Evolutionary conservation across 1,140 invertebrate species (phyloP).

Genomic region (Hylaeus volcanicus): DNA sequence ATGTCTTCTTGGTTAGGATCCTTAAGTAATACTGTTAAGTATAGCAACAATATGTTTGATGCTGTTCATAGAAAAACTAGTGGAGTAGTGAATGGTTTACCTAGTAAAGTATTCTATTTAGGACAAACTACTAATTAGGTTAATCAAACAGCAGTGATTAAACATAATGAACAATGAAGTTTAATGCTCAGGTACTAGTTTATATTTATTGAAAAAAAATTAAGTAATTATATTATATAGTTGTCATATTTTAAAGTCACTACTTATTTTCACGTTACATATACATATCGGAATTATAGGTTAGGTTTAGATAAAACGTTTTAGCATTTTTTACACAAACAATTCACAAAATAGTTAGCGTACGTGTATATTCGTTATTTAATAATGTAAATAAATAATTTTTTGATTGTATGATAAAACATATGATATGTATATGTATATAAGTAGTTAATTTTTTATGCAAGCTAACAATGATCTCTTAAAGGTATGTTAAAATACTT

Average conservation of each 20-base stretch:
- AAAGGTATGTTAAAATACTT: not conserved
- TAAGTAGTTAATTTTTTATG: conserved; percentile 15
- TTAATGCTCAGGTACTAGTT: not conserved
- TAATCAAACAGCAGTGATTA: not conserved
- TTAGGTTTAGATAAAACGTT: conserved; percentile 7
- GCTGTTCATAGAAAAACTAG: conserved; percentile 82
- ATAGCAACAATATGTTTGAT: conserved; percentile 83
- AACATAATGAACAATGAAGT: not conserved
- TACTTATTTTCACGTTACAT: conserved; percentile 38
- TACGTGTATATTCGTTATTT: conserved; percentile 14
- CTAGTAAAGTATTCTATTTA: conserved; percentile 73
- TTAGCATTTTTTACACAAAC: not conserved
- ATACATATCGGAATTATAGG: not conserved
- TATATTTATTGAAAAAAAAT: not conserved
- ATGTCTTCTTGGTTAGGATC: conserved; percentile 83
- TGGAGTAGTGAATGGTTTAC: conserved; percentile 74
- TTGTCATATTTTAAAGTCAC: conserved; percentile 8
- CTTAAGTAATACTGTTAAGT: conserved; percentile 82
- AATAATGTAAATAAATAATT: not conserved
- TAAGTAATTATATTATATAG: not conserved
- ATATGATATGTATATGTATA: not conserved
- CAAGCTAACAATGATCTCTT: conserved; percentile 6
- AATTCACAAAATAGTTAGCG: not conserved
- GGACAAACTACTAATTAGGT: conserved; percentile 64
- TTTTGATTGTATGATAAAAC: not conserved